Percentiles rank a stretch among this genome's conserved stretches.
phyloP scores from a whole-genome alignment of 2,113 vertebrate species.

The Eidolon helvum region DNA sequence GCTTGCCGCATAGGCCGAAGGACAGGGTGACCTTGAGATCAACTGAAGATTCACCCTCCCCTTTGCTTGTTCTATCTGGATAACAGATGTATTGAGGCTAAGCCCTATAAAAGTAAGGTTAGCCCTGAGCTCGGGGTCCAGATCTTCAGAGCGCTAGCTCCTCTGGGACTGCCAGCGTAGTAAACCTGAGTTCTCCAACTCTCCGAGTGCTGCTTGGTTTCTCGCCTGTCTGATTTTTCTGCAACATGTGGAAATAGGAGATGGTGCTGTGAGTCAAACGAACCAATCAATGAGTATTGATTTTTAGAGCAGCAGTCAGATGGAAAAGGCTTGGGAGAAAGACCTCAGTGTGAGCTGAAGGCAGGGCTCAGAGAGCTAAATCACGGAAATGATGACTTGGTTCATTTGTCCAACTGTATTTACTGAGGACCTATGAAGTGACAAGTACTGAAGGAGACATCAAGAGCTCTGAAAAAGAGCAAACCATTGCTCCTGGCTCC shows the following conservation, averaged over 20 bases:
- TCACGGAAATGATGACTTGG: background rate
- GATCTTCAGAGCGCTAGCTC: no score
- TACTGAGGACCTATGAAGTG: background rate
- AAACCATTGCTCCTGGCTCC: background rate
- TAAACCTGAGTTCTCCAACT: no score
- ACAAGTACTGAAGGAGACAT: background rate
- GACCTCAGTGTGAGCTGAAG: background rate
- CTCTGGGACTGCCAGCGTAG: no score
- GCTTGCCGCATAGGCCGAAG: no score
- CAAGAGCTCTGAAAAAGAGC: background rate
- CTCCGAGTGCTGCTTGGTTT: no score
- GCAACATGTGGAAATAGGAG: background rate
- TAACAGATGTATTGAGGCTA: no score
- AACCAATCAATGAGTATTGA: fast-evolving
- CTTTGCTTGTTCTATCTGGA: no score
- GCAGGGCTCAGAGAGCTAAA: background rate
- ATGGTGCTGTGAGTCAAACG: background rate
- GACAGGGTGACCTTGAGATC: no score
- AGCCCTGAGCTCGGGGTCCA: no score
- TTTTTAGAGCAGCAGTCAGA: background rate
- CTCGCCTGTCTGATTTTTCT: no score
- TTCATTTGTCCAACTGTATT: background rate
- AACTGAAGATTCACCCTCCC: no score
- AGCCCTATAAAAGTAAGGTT: no score
- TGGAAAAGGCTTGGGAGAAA: background rate